Evolutionary conservation across 2,113 vertebrate genomes (phyloP).

Genomic region (Corythornis cristatus): DNA sequence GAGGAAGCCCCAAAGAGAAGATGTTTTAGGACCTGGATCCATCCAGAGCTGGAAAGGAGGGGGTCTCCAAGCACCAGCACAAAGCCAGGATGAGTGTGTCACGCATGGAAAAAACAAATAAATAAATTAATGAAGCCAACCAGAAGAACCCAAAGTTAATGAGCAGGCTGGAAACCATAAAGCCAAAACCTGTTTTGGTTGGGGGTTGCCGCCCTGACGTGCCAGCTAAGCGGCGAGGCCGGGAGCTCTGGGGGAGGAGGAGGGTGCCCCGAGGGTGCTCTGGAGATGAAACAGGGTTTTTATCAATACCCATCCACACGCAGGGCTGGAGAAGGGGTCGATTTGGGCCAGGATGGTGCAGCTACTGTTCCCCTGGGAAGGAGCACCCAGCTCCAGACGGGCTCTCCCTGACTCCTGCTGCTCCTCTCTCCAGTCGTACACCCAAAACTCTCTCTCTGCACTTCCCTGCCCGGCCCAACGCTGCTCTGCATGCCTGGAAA

Average conservation of each 20-base stretch:
- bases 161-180: slow-evolving; percentile 29
- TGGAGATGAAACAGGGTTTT: slow-evolving; percentile 31
- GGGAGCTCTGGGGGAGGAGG: not conserved
- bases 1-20: not conserved
- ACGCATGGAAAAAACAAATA: not conserved
- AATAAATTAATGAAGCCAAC: not conserved
- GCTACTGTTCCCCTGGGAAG: not conserved
- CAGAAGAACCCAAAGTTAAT: not conserved
- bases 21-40: rapidly evolving
- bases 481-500: not conserved
- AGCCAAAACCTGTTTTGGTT: slow-evolving; percentile 54
- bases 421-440: rapidly evolving
- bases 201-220: slow-evolving; percentile 28
- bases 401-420: not conserved
- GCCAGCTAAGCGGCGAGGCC: not conserved
- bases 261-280: not conserved
- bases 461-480: not conserved
- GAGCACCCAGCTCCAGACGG: not conserved
- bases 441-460: not conserved
- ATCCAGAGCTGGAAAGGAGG: rapidly evolving
- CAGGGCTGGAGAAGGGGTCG: not conserved
- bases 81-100: not conserved
- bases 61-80: not conserved
- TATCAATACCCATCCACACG: not conserved
- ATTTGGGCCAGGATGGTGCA: not conserved